Conservation (phyloP, 2,888 invertebrate species). For the Mesoligia furuncula region DNA sequence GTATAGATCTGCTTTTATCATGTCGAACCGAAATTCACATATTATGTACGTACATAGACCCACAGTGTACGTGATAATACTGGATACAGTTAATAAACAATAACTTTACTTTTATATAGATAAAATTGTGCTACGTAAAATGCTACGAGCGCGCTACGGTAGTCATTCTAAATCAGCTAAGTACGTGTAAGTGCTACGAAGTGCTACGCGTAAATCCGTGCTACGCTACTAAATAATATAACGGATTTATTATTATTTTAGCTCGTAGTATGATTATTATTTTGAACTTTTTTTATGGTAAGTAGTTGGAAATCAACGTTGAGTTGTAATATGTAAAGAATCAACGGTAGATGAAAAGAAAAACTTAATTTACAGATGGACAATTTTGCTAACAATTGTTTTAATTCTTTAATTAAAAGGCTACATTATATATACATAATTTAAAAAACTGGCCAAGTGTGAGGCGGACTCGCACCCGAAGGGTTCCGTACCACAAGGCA, state of each 20-base stretch:
- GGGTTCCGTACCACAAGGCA: no score
- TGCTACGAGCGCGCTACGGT: slow-evolving; percentile 61
- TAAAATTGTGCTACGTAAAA: slow-evolving; percentile 58
- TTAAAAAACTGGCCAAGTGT: no score
- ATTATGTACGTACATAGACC: slow-evolving; percentile 10
- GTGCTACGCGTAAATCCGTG: slow-evolving; percentile 49
- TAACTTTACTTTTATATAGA: slow-evolving; percentile 39
- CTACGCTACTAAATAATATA: slow-evolving; percentile 14
- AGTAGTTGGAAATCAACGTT: background rate
- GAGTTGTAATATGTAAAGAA: background rate
- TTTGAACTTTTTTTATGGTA: background rate
- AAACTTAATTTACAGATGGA: no score
- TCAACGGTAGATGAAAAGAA: background rate
- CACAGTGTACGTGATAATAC: slow-evolving; percentile 33
- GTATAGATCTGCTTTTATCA: background rate
- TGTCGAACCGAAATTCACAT: background rate
- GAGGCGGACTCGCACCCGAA: no score
- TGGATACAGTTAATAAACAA: slow-evolving; percentile 26
- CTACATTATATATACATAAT: no score
- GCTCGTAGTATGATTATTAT: background rate
- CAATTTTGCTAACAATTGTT: no score
- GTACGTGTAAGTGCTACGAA: slow-evolving; percentile 59
- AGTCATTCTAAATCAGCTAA: slow-evolving; percentile 58
- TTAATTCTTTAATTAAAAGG: no score
- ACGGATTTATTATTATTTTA: slow-evolving; percentile 31